These are phyloP conservation scores for Psilopsiagon aurifrons DNA, from an alignment of 2,113 vertebrate species.

Conservation along the genomic window DNA sequence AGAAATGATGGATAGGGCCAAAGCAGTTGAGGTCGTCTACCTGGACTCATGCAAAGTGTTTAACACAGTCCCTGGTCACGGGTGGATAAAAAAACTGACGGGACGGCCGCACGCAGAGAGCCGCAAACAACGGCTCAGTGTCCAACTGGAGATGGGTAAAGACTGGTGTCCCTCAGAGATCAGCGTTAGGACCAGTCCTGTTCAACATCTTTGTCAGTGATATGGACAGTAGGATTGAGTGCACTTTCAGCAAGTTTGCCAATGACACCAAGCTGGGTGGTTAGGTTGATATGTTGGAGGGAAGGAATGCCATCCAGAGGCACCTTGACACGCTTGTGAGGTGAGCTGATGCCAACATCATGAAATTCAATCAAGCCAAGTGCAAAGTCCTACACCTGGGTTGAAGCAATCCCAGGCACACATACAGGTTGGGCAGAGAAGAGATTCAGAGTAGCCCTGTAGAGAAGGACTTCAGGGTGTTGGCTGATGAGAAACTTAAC, in stretches of 20 bases:
- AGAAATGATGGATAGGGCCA: neutral
- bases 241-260: neutral
- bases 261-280: neutral
- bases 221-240: neutral
- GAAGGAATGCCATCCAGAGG: neutral
- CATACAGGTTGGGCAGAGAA: no score
- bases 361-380: no score
- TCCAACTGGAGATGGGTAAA: neutral
- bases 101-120: neutral
- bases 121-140: neutral
- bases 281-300: fast-evolving
- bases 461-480: no score
- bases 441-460: no score
- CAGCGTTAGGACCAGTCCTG: neutral
- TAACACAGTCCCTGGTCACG: neutral
- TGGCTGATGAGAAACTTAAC: no score
- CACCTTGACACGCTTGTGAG: no score
- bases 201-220: neutral
- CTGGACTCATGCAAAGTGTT: neutral
- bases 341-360: no score
- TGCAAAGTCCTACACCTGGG: no score
- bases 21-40: neutral
- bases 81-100: neutral
- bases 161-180: neutral
- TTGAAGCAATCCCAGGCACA: no score